phyloP scores from a whole-genome alignment of 1,140 invertebrate species.

The Drosophila tristis region DNA sequence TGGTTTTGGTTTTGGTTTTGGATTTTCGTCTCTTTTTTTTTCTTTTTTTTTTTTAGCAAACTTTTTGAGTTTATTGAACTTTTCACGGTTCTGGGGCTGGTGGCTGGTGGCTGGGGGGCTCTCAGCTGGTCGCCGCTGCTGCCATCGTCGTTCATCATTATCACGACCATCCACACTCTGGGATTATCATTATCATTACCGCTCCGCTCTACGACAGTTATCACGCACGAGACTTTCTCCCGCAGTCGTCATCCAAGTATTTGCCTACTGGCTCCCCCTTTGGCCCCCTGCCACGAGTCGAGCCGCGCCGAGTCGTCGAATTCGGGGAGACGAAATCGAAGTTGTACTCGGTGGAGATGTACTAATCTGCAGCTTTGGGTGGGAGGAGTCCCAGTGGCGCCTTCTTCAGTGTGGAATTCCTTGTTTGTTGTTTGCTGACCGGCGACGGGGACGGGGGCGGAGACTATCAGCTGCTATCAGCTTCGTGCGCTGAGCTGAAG shows the following conservation, averaged over 20 bases:
- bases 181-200: slow-evolving; percentile 33
- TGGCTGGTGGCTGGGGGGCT: slow-evolving; percentile 10
- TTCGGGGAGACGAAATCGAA: too few relatives aligned
- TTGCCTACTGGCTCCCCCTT: slow-evolving; percentile 2
- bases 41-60: slow-evolving; percentile 63
- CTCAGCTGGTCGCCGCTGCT: slow-evolving; percentile 19
- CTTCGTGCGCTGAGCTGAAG: too few relatives aligned
- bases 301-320: too few relatives aligned
- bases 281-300: neutral
- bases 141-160: slow-evolving; percentile 2
- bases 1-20: slow-evolving; percentile 23
- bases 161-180: slow-evolving; percentile 29
- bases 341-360: too few relatives aligned
- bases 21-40: slow-evolving; percentile 17
- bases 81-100: slow-evolving; percentile 12
- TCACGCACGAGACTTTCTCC: slow-evolving; percentile 63
- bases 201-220: slow-evolving; percentile 19
- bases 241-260: slow-evolving; percentile 29
- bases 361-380: too few relatives aligned
- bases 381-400: neutral
- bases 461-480: slow-evolving; percentile 3
- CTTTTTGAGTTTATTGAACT: slow-evolving; percentile 70
- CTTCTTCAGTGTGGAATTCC: slow-evolving; percentile 4
- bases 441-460: neutral
- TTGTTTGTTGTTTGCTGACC: slow-evolving; percentile 24